Base-by-base conservation (phyloP, 2,888 invertebrate species). In the Rotaria macrura region DNA sequence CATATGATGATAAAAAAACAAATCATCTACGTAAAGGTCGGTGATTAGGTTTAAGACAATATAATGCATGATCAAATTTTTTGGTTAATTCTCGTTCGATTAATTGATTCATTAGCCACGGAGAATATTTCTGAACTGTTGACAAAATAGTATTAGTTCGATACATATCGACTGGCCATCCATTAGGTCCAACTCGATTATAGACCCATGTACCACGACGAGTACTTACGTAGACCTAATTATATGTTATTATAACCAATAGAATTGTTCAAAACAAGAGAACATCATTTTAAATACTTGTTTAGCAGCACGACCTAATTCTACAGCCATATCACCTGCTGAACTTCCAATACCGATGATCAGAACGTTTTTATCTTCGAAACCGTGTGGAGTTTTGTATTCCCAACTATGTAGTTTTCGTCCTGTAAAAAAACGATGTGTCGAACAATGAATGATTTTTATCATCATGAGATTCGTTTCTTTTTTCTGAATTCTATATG, bases 311-410 rank as follows among this genome's bases (percentile, higher is more conserved):
- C 89, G 87, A 85, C 90, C 89, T 52, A 92, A 88, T 83, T 92
- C 91, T 6, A 91, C 91, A 29, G 91, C 91, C 23, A 90, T 89
- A 88, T 92, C 92, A 6, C 91, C 89, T 0, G 91, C 92, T 4
- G 92, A 92, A 87, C 92, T 92, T 7, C 92, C 92, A 85, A 92
- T 90, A 6, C 92, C 92, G 40, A 92, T 88, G 5, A 92, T 89
- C 34, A 92, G 89, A 5, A 92, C 91, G 54, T 89, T 88, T 87
- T 90, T 90, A 84, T 89, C 89, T 47, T 88, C 88, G 85, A 87
- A 90, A 14, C 89, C 88, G 49, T 79, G 79, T 9, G n/a, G n/a
- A 9, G 79, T 79, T 20, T 79, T 79, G 23, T 89, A 90, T 74
- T 89, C 89, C 83, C 89, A 90, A 0, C 89, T 87, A 84, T 90